Evolutionary conservation across 1,140 invertebrate genomes (phyloP), one percentile per base, ranked within the genome.

Genomic region (Megathymus violae): DNA sequence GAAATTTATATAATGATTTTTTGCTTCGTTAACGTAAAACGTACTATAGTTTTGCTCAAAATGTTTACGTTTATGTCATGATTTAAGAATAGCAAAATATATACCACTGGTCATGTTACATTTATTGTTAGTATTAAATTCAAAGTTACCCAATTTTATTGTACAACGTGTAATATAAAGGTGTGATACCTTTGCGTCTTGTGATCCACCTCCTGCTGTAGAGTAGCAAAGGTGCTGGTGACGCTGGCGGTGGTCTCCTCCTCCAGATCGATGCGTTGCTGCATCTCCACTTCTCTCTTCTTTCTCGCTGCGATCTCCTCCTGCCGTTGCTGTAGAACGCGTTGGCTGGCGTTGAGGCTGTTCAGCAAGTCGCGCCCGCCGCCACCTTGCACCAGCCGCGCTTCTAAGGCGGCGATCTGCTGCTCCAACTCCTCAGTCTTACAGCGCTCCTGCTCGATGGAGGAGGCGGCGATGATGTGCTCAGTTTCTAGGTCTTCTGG

Each of bases 131-230:
- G n/a, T n/a, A n/a, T n/a, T n/a, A n/a, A n/a, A n/a, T n/a, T n/a
- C n/a, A n/a, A n/a, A n/a, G n/a, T n/a, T n/a, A n/a, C n/a, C n/a
- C n/a, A n/a, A n/a, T n/a, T n/a, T n/a, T n/a, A n/a, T n/a, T n/a
- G n/a, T n/a, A n/a, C n/a, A n/a, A n/a, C n/a, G n/a, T n/a, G n/a
- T n/a, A n/a, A n/a, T 0, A 95, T 95, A n/a, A n/a, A 7, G 13
- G 16, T 11, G 10, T 25, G 95, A 17, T 96, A 90, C 92, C 98
- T 97, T 74, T 95, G 96, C n/a, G 96, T 96, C 88, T 98, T 98
- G 15, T 96, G 93, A 84, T 98, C 97, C 1, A 98, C 96, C 89
- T 98, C 97, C 85, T 98, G 97, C 82, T 98, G 96, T 14, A 98
- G 88, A 52, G 95, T 97, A 7, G 95, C 93, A 79, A 97, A 98